phyloP scores from a whole-genome alignment of 2,888 invertebrate species.

The Sclerodermus sp. region DNA sequence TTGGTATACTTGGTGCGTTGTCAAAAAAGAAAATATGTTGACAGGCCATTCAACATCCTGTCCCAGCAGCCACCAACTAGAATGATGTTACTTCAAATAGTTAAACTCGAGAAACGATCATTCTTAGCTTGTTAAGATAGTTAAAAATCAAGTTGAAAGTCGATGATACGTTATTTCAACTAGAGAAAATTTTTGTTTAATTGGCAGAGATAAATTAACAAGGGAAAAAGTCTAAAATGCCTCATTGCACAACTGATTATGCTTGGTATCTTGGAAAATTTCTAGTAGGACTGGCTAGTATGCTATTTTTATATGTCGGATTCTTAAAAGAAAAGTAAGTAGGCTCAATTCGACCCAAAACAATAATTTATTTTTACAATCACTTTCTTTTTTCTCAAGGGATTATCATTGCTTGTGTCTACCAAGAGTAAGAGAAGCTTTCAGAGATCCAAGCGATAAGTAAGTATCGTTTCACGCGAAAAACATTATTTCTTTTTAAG shows the following conservation, averaged over 20 bases:
- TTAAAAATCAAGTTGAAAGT: too few relatives aligned
- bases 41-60: conserved; percentile 42
- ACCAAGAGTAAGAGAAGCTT: conserved; percentile 24
- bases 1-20: conserved; percentile 23
- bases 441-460: conserved; percentile 28
- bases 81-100: too few relatives aligned
- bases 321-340: conserved; percentile 43
- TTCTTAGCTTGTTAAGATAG: too few relatives aligned
- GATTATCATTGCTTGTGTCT: conserved; percentile 25
- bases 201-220: too few relatives aligned
- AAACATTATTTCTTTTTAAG: background rate
- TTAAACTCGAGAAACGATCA: too few relatives aligned
- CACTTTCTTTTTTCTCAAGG: conserved; percentile 10
- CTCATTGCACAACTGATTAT: conserved; percentile 37
- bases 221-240: conserved; percentile 23
- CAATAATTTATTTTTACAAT: background rate
- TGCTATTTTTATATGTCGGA: conserved; percentile 40
- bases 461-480: conserved; percentile 27
- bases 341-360: too few relatives aligned
- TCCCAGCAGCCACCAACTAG: background rate
- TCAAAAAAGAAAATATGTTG: conserved; percentile 46
- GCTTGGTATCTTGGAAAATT: conserved; percentile 51
- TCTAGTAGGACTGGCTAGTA: conserved; percentile 41
- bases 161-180: too few relatives aligned
- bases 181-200: too few relatives aligned